Base-by-base conservation (phyloP, 2,797 vertebrate species). In the Myripristis jacobus region DNA sequence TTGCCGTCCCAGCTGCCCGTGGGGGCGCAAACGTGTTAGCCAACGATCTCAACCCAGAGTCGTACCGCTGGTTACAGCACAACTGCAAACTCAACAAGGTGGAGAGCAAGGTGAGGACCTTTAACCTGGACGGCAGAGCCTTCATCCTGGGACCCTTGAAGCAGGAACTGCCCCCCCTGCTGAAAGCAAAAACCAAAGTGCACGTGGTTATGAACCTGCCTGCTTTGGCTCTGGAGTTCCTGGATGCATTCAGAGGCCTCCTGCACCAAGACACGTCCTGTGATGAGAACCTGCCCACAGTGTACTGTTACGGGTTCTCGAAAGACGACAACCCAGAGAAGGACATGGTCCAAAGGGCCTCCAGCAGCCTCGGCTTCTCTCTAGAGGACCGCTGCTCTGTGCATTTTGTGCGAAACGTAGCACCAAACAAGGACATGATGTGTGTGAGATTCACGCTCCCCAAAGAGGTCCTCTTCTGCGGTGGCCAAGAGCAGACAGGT, bases 161-260 rank as follows among this genome's bases (percentile, higher is more conserved):
- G 83, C 92, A 95, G 84, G 94, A 95, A 59, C 91, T 99, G 44
- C 91, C 88, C 0, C 89, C 77, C 13, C 91, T 94, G 80, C 87
- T 96, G 9, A 87, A 76, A 50, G 93, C 76, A 6, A 86, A 84
- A 6, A 85, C 82, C 12, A 50, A 68, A 0, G 62, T 96, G 67
- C 97, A 99, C 15, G 79, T 99, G 1, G 94, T 98, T 65, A 99
- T 99, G 98, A 99, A 99, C 85, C 90, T 99, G 82, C 98, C 98
- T 0, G 97, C 96, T 0, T 84, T 96, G 86, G 98, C 98, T 34
- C 51, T 96, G 29, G 96, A 98, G 44, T 99, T 99, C 76, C 90
- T 99, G 24, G 92, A 95, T 76, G 94, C 91, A 13, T 97, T 99
- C 87, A 92, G 82, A 63, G 93, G 94, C 1, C 93, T 99, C 15